Percentiles rank a stretch among this genome's conserved stretches.
Conservation (phyloP, 1,140 invertebrate species). For the Drosophila willistoni region DNA sequence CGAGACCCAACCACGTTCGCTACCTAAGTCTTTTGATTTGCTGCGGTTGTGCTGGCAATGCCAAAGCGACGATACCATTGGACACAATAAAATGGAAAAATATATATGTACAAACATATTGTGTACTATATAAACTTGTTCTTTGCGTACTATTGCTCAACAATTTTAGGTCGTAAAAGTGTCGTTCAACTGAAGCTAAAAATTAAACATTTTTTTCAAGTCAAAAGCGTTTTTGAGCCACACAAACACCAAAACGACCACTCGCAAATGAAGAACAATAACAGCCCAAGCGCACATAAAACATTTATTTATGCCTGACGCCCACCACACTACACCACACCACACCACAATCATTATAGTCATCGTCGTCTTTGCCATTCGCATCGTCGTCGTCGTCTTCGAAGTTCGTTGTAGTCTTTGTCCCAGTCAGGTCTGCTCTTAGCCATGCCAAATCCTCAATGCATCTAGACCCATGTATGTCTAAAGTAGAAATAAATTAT, state of each 20-base stretch:
- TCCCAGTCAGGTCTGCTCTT: slow-evolving; percentile 39
- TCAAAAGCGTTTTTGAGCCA: slow-evolving; percentile 34
- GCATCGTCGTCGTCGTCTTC: slow-evolving; percentile 9
- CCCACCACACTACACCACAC: slow-evolving; percentile 44
- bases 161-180: slow-evolving; percentile 53
- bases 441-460: slow-evolving; percentile 33
- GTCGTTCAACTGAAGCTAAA: slow-evolving; percentile 65
- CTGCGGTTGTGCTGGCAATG: slow-evolving; percentile 32
- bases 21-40: slow-evolving; percentile 63
- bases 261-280: slow-evolving; percentile 67
- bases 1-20: slow-evolving; percentile 38
- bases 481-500: slow-evolving; percentile 68
- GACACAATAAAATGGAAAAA: not conserved
- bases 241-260: slow-evolving; percentile 29
- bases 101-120: no score
- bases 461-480: slow-evolving; percentile 16
- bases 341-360: not conserved
- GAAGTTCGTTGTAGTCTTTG: slow-evolving; percentile 19
- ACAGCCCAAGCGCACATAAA: slow-evolving; percentile 64
- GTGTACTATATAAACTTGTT: slow-evolving; percentile 45
- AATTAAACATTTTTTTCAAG: slow-evolving; percentile 56
- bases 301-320: slow-evolving; percentile 72
- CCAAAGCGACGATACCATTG: slow-evolving; percentile 26
- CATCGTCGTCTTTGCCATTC: not conserved
- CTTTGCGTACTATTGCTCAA: slow-evolving; percentile 52